Evolutionary conservation across 2,797 vertebrate species (phyloP).

Genomic region (Muscicapa striata): DNA sequence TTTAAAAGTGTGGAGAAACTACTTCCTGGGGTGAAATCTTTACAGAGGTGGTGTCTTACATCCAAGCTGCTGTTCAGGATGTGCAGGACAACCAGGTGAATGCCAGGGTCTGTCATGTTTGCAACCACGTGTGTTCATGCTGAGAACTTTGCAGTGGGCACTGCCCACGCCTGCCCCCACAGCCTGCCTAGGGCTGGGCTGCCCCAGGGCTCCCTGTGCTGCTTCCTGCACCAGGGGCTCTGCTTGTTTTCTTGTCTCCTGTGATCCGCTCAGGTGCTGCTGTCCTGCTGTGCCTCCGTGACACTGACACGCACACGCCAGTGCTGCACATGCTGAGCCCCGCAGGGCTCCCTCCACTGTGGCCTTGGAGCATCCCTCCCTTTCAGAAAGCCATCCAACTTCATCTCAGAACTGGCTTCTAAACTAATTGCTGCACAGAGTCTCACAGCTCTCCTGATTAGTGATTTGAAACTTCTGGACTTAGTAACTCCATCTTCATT

Average conservation of each 20-base stretch:
- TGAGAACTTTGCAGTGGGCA: rapidly evolving
- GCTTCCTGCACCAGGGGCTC: neutral
- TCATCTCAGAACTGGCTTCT: neutral
- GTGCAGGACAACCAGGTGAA: neutral
- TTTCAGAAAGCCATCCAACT: neutral
- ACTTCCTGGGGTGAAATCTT: neutral
- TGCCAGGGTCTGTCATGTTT: rapidly evolving
- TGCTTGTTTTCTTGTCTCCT: neutral
- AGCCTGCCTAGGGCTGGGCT: neutral
- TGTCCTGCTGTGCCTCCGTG: neutral
- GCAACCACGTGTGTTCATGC: rapidly evolving
- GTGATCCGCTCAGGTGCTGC: neutral
- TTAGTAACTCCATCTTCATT: slow-evolving; percentile 56
- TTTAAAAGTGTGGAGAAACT: neutral
- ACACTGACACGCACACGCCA: neutral
- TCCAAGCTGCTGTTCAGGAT: neutral
- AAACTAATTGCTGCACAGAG: neutral
- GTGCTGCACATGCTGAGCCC: rapidly evolving
- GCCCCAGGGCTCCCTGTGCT: neutral
- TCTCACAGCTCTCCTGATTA: slow-evolving; percentile 23
- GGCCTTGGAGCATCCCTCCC: neutral
- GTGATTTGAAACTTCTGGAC: slow-evolving; percentile 57
- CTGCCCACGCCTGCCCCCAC: rapidly evolving
- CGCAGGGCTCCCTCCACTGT: rapidly evolving
- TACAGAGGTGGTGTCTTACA: neutral